Evolutionary conservation across 2,113 vertebrate genomes (phyloP), one percentile per base, ranked within the genome.

Genomic region (Pteronura brasiliensis): DNA sequence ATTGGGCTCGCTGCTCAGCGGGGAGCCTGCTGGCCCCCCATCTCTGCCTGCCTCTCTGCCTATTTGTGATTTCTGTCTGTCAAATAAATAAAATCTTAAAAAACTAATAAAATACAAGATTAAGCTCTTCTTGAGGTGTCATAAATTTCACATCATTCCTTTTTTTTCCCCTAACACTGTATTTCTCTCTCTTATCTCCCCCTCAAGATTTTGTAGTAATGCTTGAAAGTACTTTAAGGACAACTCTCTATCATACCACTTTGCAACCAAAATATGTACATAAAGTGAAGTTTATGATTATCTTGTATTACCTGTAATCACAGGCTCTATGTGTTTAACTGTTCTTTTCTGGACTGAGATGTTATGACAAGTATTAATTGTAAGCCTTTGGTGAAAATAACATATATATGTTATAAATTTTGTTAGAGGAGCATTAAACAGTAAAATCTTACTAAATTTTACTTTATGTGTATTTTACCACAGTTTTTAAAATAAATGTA

Each of bases 141-240:
- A 72, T 71, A 93, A 74, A 82, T 88, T 80, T 69, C 18, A 29
- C 44, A 63, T 57, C 42, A 77, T 85, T 93, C 55, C 25, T 91
- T 85, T 67, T 83, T 65, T 80, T 65, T 2, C 44, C 21, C 63
- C 29, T 55, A n/a, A 91, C 10, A 52, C 6, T 81, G 11, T 36
- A 88, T 82, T 93, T 96, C n/a, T 88, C 57, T 92, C 59, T 82
- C 71, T 18, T 55, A 81, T 77, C 74, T 96, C n/a, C 17, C 36
- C 23, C 42, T 49, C 39, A 84, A 69, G 81, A 71, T 15, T 57
- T 42, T 76, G 36, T 59, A 25, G 21, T 47, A 36, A 94, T 77
- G 69, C 13, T 65, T 76, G 20, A 77, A 93, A 71, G 25, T 57
- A 84, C 36, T 96, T 83, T 72, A 77, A 63, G 76, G 59, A 72